A percentile compares a stretch with the other conserved stretches of the same genome.
phyloP scores from a whole-genome alignment of 2,113 vertebrate genomes.

The Chaetodon auriga region DNA sequence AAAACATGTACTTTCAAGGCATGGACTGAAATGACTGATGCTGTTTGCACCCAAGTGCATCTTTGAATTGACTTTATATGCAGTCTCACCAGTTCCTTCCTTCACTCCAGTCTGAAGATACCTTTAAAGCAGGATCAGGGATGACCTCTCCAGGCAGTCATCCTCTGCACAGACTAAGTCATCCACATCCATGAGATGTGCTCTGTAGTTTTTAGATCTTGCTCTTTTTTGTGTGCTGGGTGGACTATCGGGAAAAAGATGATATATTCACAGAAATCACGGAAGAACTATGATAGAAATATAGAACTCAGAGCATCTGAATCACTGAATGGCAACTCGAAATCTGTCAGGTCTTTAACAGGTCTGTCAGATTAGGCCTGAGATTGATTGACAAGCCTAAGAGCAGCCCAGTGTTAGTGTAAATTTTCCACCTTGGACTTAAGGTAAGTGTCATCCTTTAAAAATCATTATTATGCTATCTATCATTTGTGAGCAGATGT shows the following conservation, averaged over 20 bases:
- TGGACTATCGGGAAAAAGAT: not conserved
- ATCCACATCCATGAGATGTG: not conserved
- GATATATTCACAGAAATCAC: not conserved
- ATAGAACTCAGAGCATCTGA: not conserved
- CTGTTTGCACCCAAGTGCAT: too few relatives aligned
- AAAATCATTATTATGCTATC: not conserved
- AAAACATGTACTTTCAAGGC: too few relatives aligned
- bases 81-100: too few relatives aligned
- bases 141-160: too few relatives aligned
- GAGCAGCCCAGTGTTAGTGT: not conserved
- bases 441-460: not conserved
- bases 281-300: not conserved
- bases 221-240: not conserved
- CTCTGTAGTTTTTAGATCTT: not conserved
- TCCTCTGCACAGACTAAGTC: too few relatives aligned
- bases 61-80: too few relatives aligned
- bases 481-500: not conserved
- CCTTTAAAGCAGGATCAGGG: too few relatives aligned
- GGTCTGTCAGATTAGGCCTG: not conserved
- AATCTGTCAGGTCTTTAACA: not conserved
- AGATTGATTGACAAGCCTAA: not conserved
- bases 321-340: not conserved
- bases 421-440: not conserved
- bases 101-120: too few relatives aligned
- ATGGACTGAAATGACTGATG: too few relatives aligned